Percentiles rank a stretch among this genome's conserved stretches.
Evolutionary conservation across 2,797 vertebrate genomes (phyloP).

Genomic region (Coregonus sp.): DNA sequence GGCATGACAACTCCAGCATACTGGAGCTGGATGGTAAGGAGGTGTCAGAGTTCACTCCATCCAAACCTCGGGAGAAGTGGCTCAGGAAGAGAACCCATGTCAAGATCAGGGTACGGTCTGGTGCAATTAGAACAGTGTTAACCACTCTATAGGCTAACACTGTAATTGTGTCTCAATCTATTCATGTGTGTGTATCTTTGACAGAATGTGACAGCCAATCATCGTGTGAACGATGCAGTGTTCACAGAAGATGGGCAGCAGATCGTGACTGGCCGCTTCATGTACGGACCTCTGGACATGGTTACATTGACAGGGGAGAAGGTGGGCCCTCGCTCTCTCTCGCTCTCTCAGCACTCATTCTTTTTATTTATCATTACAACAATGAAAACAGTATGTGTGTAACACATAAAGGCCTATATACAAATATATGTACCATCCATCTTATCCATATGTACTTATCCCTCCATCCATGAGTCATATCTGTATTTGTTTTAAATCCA

Average conservation of each 20-base stretch:
- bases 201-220: conserved; percentile 97
- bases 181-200: conserved; percentile 6
- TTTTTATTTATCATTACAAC: not conserved
- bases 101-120: conserved; percentile 88
- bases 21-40: conserved; percentile 96
- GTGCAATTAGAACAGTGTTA: not conserved
- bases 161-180: conserved; percentile 7
- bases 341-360: not conserved
- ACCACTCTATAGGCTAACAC: not conserved
- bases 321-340: conserved; percentile 64
- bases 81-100: conserved; percentile 95
- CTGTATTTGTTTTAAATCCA: not conserved
- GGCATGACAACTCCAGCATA: conserved; percentile 92
- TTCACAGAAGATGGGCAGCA: conserved; percentile 90
- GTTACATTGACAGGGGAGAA: conserved; percentile 97
- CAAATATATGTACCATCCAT: not conserved
- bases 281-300: conserved; percentile 98
- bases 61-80: conserved; percentile 98
- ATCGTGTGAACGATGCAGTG: conserved; percentile 90
- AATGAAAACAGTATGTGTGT: not conserved
- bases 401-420: not conserved
- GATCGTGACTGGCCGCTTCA: conserved; percentile 89
- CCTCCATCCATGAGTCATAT: not conserved
- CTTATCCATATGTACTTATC: too few species aligned
- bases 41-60: conserved; percentile 94